Base-by-base conservation (phyloP, 2,113 vertebrate species). In the Platichthys stellatus region DNA sequence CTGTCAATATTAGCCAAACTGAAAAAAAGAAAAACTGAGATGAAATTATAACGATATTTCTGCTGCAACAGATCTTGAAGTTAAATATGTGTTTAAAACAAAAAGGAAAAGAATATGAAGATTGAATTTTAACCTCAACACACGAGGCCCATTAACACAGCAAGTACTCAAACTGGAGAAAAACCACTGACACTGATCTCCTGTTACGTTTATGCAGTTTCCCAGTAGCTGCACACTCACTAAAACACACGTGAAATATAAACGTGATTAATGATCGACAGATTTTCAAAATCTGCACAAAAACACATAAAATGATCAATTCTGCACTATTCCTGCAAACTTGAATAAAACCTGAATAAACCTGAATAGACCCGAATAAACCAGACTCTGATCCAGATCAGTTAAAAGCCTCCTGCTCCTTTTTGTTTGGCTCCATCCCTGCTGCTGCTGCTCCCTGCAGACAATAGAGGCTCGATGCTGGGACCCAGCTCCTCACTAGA, bases 401-500 rank as follows among this genome's bases (percentile, higher is more conserved):
- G 14, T 51, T 31, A 18, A 18, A 18, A 51, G 4, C 51, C 51
- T 45, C n/a, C 35, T 74, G 26, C 62, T 72, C 54, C 43, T 28
- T 9, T 20, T 62, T 9, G 18, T 51, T 5, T 14, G 3, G 45
- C 23, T 17, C 7, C 31, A 35, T 10, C 38, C 18, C 20, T 21
- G 7, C 18, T n/a, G 3, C 23, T 49, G 47, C 51, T 53, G 51
- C 18, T 65, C 60, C 58, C 68, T 58, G 68, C 71, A 54, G 93
- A 94, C 93, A 93, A 94, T 86, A 89, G 90, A 88, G 76, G 69
- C 60, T 53, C 4, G 13, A 15, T 60, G 63, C 54, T 26, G 63
- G 78, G 87, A 81, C 84, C 69, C 74, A 65, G 49, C 17, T 77
- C 81, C 89, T 93, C 93, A 93, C 94, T 94, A 94, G 94, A 93